Percentiles rank a stretch among this genome's conserved stretches.
Conservation (phyloP, 2,797 vertebrate species). For the Pagetopsis macropterus region DNA sequence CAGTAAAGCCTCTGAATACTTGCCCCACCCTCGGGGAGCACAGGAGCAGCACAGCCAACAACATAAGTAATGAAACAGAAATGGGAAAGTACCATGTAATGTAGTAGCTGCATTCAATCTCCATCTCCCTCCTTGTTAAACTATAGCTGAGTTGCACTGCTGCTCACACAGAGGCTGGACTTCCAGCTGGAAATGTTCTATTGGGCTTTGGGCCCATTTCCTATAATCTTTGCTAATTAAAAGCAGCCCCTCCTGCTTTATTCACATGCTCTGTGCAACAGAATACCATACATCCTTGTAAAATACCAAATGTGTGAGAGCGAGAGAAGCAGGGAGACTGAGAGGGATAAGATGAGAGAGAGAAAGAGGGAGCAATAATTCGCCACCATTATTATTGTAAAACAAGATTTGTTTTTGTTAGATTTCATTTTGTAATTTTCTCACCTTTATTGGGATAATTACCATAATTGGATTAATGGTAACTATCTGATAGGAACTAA, state of each 20-base stretch:
- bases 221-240: constrained; percentile 83
- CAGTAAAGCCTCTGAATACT: constrained; percentile 13
- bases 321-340: constrained; percentile 9
- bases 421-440: constrained; percentile 23
- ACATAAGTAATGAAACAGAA: constrained; percentile 70
- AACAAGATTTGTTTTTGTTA: constrained; percentile 13
- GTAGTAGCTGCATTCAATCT: constrained; percentile 76
- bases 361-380: constrained; percentile 61
- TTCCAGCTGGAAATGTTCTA: constrained; percentile 84
- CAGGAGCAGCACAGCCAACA: constrained; percentile 47
- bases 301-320: constrained; percentile 61
- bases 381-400: constrained; percentile 51
- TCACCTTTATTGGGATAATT: constrained; percentile 4
- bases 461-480: constrained; percentile 1
- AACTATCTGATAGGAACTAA: not conserved
- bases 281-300: constrained; percentile 75
- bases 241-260: constrained; percentile 77
- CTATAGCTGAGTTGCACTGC: constrained; percentile 59
- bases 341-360: constrained; percentile 12
- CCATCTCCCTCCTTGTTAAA: constrained; percentile 69
- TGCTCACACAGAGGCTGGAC: constrained; percentile 65
- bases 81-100: constrained; percentile 70
- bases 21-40: constrained; percentile 33
- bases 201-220: constrained; percentile 81
- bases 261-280: constrained; percentile 72